Evolutionary conservation across 2,797 vertebrate genomes (phyloP), one percentile per base, ranked within the genome.

Genomic region (Rhynchonycteris naso): DNA sequence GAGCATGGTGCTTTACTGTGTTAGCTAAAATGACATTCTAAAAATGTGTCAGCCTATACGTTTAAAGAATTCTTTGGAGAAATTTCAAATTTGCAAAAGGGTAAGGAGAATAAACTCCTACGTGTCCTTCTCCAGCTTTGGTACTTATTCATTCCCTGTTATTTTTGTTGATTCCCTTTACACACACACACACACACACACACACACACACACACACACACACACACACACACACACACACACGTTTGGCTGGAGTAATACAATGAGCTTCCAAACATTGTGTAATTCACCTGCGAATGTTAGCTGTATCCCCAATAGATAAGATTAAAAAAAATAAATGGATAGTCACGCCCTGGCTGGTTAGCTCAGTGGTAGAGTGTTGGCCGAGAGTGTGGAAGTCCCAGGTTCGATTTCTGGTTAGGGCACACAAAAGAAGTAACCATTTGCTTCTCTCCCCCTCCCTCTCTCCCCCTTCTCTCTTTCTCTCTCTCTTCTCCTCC

Each of bases 11-110:
- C 35, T 90, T 82, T 65, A 28, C 69, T 79, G 43, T 82, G 50
- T 61, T 84, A 71, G 47, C n/a, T 89, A 56, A 47, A 74, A 80
- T 80, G 84, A 75, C 59, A 22, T 52, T 93, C 56, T 54, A 8
- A 95, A 90, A 93, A 30, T 52, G 33, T n/a, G 72, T 30, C 33
- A 5, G 58, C 24, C 33, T 90, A 66, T 74, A 86, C 26, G 61
- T 83, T 15, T 86, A 71, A 92, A 91, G 76, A 71, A 7, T 61
- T 8, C 50, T 43, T 82, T 82, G 63, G 79, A 84, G 82, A 92
- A 65, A 30, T 69, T 35, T 82, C 88, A 61, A n/a, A 59, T 54
- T 88, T 88, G 56, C 1, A 56, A 61, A 90, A 88, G 56, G 24
- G 24, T 71, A 80, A 61, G 76, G 68, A 78, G 35, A 88, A 54